phyloP scores from a whole-genome alignment of 2,797 vertebrate genomes.

The Ctenopoma kingsleyae region DNA sequence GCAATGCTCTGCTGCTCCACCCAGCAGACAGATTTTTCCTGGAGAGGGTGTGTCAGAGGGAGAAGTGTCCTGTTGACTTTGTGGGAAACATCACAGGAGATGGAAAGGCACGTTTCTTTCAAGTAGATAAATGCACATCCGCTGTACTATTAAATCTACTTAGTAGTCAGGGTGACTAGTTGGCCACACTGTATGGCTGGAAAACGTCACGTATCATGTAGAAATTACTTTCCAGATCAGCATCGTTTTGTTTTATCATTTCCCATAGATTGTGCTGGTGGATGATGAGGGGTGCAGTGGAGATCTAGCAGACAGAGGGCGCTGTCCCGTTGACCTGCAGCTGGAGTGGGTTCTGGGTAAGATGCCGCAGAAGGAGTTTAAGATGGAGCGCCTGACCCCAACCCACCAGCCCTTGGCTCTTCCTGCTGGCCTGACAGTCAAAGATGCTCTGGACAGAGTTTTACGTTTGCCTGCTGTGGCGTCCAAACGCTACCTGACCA shows the following conservation, averaged over 20 bases:
- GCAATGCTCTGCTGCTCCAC: constrained; percentile 90
- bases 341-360: constrained; percentile 95
- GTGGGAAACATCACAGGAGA: constrained; percentile 92
- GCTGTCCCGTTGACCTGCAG: constrained; percentile 89
- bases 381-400: constrained; percentile 70
- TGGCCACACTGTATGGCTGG: not conserved
- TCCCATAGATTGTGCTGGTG: constrained; percentile 89
- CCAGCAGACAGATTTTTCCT: constrained; percentile 81
- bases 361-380: constrained; percentile 94
- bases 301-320: constrained; percentile 37
- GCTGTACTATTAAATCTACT: not conserved
- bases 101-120: constrained; percentile 81
- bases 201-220: not conserved
- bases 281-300: constrained; percentile 79
- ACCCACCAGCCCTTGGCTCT: constrained; percentile 80
- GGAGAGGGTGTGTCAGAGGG: constrained; percentile 85
- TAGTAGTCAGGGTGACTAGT: not conserved
- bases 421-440: constrained; percentile 82
- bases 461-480: constrained; percentile 91
- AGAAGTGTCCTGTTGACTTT: constrained; percentile 91
- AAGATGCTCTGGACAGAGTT: constrained; percentile 87
- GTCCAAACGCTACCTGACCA: constrained; percentile 95
- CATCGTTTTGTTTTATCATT: not conserved
- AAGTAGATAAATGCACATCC: not conserved
- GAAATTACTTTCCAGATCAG: not conserved